A percentile compares a stretch with the other conserved stretches of the same genome.
Conservation (phyloP, 2,888 invertebrate genomes). For the Drosophila hamatofila region DNA sequence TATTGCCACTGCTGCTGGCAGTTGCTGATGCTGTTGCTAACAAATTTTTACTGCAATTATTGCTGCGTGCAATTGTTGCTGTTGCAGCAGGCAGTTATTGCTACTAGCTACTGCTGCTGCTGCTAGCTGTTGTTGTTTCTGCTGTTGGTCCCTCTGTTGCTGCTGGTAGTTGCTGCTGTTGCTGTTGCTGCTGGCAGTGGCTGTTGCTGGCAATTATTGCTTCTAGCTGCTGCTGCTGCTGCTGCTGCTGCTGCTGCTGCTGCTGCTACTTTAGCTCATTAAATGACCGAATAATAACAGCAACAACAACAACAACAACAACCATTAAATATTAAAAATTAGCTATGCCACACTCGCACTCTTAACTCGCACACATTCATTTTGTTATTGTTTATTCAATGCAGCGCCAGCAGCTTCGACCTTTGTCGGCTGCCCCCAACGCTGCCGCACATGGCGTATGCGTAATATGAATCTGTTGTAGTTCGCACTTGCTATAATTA, state of each 20-base stretch:
- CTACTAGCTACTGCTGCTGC: no score
- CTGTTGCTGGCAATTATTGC: constrained; percentile 6
- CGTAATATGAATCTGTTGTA: constrained; percentile 51
- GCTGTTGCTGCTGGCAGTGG: not conserved
- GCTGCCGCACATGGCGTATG: constrained; percentile 69
- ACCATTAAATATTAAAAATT: constrained; percentile 31
- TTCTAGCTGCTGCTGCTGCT: constrained; percentile 9
- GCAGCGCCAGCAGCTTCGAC: constrained; percentile 51
- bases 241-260: constrained; percentile 4
- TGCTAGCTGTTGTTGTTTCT: no score
- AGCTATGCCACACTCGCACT: constrained; percentile 51
- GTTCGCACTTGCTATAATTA: constrained; percentile 42
- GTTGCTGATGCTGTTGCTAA: constrained; percentile 11
- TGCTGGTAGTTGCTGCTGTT: no score
- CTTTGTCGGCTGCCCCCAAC: constrained; percentile 37
- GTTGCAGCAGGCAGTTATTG: no score
- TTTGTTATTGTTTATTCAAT: constrained; percentile 67
- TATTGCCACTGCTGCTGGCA: not conserved
- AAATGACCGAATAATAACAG: constrained; percentile 22
- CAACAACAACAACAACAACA: constrained; percentile 10
- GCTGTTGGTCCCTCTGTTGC: no score
- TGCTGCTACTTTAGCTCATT: constrained; percentile 48
- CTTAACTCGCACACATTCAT: constrained; percentile 31
- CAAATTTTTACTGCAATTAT: no score
- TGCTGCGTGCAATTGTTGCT: no score